Conservation (phyloP, 2,113 vertebrate genomes). For the Paratilapia polleni region DNA sequence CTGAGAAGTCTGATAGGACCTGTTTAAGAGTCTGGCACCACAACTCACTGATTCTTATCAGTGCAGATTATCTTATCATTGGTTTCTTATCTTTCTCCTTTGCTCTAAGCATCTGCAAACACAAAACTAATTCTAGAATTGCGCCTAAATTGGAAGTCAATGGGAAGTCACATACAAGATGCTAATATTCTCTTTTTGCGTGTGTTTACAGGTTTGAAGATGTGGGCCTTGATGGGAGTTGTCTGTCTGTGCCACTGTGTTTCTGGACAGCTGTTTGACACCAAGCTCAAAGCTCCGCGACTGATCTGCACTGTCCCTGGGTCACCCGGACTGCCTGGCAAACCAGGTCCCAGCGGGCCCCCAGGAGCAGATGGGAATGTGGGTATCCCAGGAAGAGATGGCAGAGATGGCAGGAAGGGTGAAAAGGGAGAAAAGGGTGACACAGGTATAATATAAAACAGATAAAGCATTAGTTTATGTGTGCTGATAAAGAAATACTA, state of each 20-base stretch:
- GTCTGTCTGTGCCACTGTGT: conserved; percentile 88
- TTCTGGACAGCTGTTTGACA: conserved; percentile 83
- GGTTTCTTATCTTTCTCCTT: not conserved
- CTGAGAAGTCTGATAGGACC: not conserved
- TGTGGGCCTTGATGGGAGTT: conserved; percentile 87
- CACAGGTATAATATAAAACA: conserved; percentile 83
- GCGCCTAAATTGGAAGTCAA: not conserved
- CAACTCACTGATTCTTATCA: not conserved
- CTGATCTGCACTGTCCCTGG: conserved; percentile 94
- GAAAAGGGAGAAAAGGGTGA: conserved; percentile 94
- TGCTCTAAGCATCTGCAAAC: not conserved
- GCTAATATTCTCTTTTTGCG: not conserved
- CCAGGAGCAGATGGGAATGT: conserved; percentile 88
- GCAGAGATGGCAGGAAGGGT: conserved; percentile 94
- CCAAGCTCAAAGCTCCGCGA: conserved; percentile 84
- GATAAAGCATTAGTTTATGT: conserved; percentile 18
- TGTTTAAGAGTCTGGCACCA: not conserved
- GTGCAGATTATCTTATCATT: no score
- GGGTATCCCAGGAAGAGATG: conserved; percentile 95
- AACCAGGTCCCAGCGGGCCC: conserved; percentile 84
- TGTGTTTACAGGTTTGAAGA: conserved; percentile 84
- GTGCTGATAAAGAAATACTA: not conserved
- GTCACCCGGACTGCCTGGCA: conserved; percentile 86
- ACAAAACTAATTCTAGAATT: not conserved
- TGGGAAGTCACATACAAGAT: not conserved